A percentile compares a stretch with the other conserved stretches of the same genome.
Conservation (phyloP, 2,797 vertebrate genomes). For the Cossypha dichroa region DNA sequence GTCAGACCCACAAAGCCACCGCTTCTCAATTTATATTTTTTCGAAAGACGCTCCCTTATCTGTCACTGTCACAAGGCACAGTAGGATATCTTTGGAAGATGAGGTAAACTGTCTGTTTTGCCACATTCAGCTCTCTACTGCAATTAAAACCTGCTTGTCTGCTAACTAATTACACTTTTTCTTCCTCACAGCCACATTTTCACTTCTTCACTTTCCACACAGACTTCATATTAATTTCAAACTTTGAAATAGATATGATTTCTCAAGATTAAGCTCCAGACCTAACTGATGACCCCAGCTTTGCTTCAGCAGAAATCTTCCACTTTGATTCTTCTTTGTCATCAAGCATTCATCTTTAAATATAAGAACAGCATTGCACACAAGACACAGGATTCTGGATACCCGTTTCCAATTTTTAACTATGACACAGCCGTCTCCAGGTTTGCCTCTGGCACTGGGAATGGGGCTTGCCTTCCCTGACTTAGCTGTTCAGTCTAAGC, state of each 20-base stretch:
- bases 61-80: neutral
- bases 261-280: neutral
- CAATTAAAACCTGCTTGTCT: constrained; percentile 11
- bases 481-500: neutral
- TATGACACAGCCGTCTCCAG: neutral
- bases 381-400: neutral
- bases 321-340: neutral
- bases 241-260: constrained; percentile 1
- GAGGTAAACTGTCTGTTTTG: neutral
- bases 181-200: neutral
- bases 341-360: neutral
- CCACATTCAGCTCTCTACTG: neutral
- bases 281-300: neutral
- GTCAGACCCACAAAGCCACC: neutral
- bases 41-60: neutral
- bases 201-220: neutral
- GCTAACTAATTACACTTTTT: neutral
- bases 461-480: neutral
- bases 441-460: neutral
- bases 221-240: neutral
- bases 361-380: neutral
- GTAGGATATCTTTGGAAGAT: neutral
- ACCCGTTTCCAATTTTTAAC: neutral
- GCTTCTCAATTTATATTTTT: neutral
- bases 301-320: neutral